phyloP scores from a whole-genome alignment of 2,888 invertebrate genomes.

The Athalia rosae region DNA sequence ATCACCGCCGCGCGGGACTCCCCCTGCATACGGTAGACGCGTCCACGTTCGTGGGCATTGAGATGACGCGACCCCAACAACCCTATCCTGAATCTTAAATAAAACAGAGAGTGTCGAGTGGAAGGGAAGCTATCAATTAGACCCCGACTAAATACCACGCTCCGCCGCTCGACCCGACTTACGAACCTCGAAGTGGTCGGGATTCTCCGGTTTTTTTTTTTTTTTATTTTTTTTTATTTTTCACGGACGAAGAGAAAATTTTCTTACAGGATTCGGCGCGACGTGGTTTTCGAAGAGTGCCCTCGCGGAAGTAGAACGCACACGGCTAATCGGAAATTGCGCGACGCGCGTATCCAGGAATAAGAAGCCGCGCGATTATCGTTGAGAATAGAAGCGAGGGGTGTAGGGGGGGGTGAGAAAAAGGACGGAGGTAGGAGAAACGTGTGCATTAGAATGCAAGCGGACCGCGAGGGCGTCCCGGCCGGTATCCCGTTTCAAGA shows the following conservation, averaged over 20 bases:
- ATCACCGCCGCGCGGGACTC: neutral
- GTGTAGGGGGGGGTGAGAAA: neutral
- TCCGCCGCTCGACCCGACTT: no score
- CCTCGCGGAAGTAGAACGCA: no score
- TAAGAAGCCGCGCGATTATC: no score
- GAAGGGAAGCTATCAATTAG: slow-evolving; percentile 42
- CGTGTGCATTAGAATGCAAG: slow-evolving; percentile 65
- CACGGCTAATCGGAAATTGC: no score
- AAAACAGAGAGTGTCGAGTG: slow-evolving; percentile 13
- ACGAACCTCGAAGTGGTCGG: no score
- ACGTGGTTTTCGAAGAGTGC: no score
- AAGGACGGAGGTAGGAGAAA: neutral
- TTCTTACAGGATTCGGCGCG: no score
- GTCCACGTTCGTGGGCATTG: slow-evolving; percentile 30
- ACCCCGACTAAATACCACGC: neutral
- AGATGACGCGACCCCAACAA: slow-evolving; percentile 17
- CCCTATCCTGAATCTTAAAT: slow-evolving; percentile 14
- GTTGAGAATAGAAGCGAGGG: neutral
- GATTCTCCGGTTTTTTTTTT: no score
- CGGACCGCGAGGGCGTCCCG: slow-evolving; percentile 62
- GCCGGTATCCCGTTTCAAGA: slow-evolving; percentile 71
- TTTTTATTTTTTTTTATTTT: no score
- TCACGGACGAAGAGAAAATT: no score
- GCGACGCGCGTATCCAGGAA: no score
- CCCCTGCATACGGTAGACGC: neutral